Conservation (phyloP, 35 echinoderm and acorn worm genomes). For the Hemicentrotus pulcherrimus region DNA sequence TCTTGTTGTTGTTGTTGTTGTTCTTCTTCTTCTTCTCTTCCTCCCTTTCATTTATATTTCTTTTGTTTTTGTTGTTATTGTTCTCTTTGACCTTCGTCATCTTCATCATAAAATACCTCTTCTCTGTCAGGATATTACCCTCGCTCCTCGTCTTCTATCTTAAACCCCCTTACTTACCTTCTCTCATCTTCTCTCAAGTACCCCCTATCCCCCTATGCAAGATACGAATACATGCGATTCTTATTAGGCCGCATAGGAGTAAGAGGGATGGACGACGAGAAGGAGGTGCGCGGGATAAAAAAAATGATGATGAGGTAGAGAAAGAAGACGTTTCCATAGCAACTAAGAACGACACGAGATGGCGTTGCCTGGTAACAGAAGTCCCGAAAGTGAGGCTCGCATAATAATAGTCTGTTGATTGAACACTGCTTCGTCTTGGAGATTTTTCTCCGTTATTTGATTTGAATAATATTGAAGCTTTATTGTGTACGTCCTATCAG, state of each 20-base stretch:
- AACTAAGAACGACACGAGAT: conserved; percentile 15
- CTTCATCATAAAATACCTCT: too few relatives aligned
- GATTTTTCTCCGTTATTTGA: conserved; percentile 11
- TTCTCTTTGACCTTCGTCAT: too few relatives aligned
- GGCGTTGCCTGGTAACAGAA: conserved; percentile 39
- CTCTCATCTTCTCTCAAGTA: neutral
- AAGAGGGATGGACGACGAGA: neutral
- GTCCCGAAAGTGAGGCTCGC: conserved; percentile 36
- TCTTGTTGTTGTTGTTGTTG: too few relatives aligned
- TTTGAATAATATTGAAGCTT: neutral
- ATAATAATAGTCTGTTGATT: neutral
- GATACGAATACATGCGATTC: neutral
- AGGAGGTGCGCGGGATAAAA: neutral
- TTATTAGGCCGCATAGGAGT: neutral
- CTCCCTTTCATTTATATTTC: neutral
- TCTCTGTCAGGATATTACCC: too few relatives aligned
- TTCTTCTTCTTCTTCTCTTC: too few relatives aligned
- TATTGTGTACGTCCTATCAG: neutral
- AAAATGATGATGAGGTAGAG: conserved; percentile 28
- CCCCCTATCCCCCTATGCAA: neutral
- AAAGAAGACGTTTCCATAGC: conserved; percentile 36
- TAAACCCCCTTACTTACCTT: too few relatives aligned
- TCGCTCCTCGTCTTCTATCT: too few relatives aligned
- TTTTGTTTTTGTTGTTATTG: neutral
- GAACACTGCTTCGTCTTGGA: neutral